Evolutionary conservation across 2,888 invertebrate species (phyloP).

Genomic region (Colostygia pectinataria): DNA sequence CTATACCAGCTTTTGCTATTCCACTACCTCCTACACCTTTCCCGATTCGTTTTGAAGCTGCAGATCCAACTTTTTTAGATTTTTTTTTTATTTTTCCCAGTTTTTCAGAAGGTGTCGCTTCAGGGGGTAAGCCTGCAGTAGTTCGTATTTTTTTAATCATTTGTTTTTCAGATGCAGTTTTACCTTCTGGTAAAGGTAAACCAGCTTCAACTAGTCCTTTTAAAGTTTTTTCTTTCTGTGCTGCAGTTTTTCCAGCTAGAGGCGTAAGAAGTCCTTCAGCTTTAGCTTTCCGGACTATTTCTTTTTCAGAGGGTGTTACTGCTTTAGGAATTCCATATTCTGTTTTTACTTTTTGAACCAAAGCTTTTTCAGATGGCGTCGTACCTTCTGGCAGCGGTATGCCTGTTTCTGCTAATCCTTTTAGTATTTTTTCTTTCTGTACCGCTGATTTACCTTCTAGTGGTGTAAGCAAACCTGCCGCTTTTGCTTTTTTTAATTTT

Average conservation of each 20-base stretch:
- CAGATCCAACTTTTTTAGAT: conserved; percentile 42
- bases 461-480: conserved; percentile 30
- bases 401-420: conserved; percentile 35
- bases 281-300: conserved; percentile 45
- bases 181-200: conserved; percentile 52
- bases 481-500: conserved; percentile 28
- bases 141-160: conserved; percentile 46
- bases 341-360: conserved; percentile 34
- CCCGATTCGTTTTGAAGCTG: conserved; percentile 6
- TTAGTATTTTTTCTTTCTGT: conserved; percentile 46
- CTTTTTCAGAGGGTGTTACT: conserved; percentile 45
- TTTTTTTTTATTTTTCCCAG: conserved; percentile 45
- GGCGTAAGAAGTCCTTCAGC: conserved; percentile 50
- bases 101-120: conserved; percentile 50
- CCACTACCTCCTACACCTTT: conserved; percentile 18
- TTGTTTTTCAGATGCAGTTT: conserved; percentile 50
- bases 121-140: conserved; percentile 46
- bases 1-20: conserved; percentile 38
- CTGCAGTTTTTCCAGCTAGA: conserved; percentile 44
- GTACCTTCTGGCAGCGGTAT: conserved; percentile 35
- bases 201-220: conserved; percentile 49
- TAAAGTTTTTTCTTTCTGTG: conserved; percentile 50
- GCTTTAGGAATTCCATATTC: conserved; percentile 43
- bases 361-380: conserved; percentile 30
- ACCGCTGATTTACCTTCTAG: conserved; percentile 42